Conservation (phyloP, 1,140 invertebrate species). For the Drosophila arawakana region DNA sequence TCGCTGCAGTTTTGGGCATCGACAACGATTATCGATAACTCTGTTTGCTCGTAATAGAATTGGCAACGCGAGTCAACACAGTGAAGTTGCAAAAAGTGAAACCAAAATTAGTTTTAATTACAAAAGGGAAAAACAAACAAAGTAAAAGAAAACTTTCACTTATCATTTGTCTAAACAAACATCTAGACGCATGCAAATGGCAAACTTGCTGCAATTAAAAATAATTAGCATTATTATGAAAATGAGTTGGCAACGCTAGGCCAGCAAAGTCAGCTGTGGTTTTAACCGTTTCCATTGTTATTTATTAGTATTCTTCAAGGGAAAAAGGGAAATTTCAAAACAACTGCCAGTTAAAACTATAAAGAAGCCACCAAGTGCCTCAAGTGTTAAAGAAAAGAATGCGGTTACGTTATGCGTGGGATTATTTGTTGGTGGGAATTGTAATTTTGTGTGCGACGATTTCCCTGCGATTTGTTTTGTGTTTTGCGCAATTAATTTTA, state of each 20-base stretch:
- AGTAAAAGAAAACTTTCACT: slow-evolving; percentile 61
- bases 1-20: slow-evolving; percentile 36
- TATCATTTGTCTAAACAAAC: slow-evolving; percentile 37
- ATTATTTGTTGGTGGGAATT: slow-evolving; percentile 50
- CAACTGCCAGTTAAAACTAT: slow-evolving; percentile 34
- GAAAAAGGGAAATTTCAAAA: slow-evolving; percentile 71
- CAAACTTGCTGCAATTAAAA: slow-evolving; percentile 79
- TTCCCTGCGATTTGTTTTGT: slow-evolving; percentile 42
- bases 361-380: slow-evolving; percentile 40
- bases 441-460: slow-evolving; percentile 23
- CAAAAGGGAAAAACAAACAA: slow-evolving; percentile 18
- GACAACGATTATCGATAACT: slow-evolving; percentile 40
- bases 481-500: slow-evolving; percentile 3
- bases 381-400: slow-evolving; percentile 56
- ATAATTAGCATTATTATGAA: slow-evolving; percentile 81
- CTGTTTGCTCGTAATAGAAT: not conserved
- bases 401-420: slow-evolving; percentile 48
- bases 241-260: slow-evolving; percentile 58
- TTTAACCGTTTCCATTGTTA: slow-evolving; percentile 36
- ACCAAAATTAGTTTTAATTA: slow-evolving; percentile 51
- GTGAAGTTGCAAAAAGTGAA: slow-evolving; percentile 31
- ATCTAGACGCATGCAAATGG: slow-evolving; percentile 60
- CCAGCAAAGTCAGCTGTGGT: slow-evolving; percentile 32
- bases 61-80: slow-evolving; percentile 11
- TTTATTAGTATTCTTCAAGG: slow-evolving; percentile 43